phyloP scores from a whole-genome alignment of 2,888 invertebrate genomes.

The Drosophila paranaensis region DNA sequence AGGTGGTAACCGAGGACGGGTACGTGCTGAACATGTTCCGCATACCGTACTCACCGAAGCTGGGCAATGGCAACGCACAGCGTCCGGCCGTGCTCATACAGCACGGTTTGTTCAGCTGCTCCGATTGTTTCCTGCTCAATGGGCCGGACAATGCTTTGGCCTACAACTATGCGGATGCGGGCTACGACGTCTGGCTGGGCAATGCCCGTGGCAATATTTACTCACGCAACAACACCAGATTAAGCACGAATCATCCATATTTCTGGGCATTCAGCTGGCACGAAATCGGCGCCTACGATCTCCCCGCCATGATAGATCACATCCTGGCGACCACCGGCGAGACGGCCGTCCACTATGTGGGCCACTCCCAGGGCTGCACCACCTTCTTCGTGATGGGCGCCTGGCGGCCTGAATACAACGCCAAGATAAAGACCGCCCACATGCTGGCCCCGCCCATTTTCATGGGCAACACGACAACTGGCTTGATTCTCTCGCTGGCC shows the following conservation, averaged over 20 bases:
- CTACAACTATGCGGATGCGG: slow-evolving; percentile 85
- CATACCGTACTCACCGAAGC: slow-evolving; percentile 87
- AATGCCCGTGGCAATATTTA: slow-evolving; percentile 89
- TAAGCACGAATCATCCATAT: slow-evolving; percentile 64
- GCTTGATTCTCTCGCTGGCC: slow-evolving; percentile 84
- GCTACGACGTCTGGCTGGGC: slow-evolving; percentile 87
- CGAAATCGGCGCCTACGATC: slow-evolving; percentile 85
- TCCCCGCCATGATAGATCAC: slow-evolving; percentile 88
- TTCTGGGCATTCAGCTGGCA: slow-evolving; percentile 87
- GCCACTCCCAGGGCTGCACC: slow-evolving; percentile 87
- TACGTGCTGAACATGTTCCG: slow-evolving; percentile 93
- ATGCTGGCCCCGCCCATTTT: slow-evolving; percentile 89
- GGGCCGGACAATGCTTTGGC: slow-evolving; percentile 87
- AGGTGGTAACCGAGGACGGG: slow-evolving; percentile 91
- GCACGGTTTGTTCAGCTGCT: slow-evolving; percentile 90
- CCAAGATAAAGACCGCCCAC: slow-evolving; percentile 85
- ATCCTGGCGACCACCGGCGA: slow-evolving; percentile 85
- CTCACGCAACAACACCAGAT: slow-evolving; percentile 85
- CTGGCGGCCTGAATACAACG: slow-evolving; percentile 85
- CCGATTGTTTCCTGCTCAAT: slow-evolving; percentile 90
- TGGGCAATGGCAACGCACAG: slow-evolving; percentile 82
- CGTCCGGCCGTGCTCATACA: slow-evolving; percentile 89
- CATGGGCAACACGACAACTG: slow-evolving; percentile 86
- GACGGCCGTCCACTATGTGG: slow-evolving; percentile 86
- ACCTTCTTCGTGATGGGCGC: slow-evolving; percentile 85